Evolutionary conservation across 2,797 vertebrate genomes (phyloP).

Genomic region (Saxicola maurus): DNA sequence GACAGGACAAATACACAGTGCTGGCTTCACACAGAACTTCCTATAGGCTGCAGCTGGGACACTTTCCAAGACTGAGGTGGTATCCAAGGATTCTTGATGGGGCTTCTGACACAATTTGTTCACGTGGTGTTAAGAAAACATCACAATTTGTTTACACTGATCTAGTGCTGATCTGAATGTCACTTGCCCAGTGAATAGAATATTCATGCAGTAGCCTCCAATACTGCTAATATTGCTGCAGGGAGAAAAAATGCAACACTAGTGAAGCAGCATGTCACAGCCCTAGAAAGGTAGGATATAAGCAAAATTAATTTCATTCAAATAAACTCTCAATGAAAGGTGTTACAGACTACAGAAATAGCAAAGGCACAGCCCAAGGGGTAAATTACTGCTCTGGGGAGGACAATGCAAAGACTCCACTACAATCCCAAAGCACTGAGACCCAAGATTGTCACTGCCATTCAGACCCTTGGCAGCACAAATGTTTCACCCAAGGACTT

Average conservation of each 20-base stretch:
- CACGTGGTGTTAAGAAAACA: not conserved
- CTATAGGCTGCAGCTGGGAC: not conserved
- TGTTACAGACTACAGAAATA: not conserved
- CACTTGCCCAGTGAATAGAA: not conserved
- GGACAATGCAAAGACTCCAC: not conserved
- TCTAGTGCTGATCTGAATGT: not conserved
- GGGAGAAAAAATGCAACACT: not conserved
- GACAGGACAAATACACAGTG: not conserved
- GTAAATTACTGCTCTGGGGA: not conserved
- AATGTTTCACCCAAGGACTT: not conserved
- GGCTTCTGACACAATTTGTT: not conserved
- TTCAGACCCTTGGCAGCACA: not conserved
- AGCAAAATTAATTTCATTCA: not conserved
- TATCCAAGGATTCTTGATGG: not conserved
- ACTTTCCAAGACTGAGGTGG: not conserved
- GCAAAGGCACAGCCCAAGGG: not conserved
- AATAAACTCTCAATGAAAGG: not conserved
- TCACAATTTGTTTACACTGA: not conserved
- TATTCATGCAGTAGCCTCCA: not conserved
- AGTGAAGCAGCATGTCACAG: not conserved
- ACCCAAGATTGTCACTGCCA: not conserved
- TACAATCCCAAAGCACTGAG: not conserved
- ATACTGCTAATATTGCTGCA: not conserved
- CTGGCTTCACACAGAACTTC: not conserved
- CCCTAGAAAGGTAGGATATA: not conserved